Base-by-base conservation (phyloP, 92 coral and sea anemone genomes). In the Palythoa heliodiscus region DNA sequence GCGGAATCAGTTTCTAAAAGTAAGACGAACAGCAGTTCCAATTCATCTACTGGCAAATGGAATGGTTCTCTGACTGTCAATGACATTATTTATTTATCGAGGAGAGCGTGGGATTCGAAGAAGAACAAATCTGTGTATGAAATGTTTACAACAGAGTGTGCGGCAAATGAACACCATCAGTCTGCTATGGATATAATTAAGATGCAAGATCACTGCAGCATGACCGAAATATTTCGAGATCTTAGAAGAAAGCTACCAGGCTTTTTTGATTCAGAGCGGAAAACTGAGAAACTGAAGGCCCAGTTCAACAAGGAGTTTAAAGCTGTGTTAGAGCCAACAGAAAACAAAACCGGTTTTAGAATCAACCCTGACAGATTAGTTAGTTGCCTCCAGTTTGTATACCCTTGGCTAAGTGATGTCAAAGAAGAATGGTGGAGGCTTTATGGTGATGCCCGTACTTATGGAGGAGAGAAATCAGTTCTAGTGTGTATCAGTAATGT, bases 1-100 rank as follows among this genome's bases (percentile, higher is more conserved):
- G 85, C 80, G 10, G 85, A 87, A 35, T 3, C 85, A 57, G 89
- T 48, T 7, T 70, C 39, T 52, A 87, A 71, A 68, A 55, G 38
- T 17, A 25, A 53, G 54, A 16, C 8, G 19, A 69, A 69, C 29
- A 9, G 38, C 43, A 11, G 43, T 69, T 11, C 16, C 63, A 23
- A 61, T 61, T 17, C 69, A 61, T 48, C 71, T 13, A 29, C 15
- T 77, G 76, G 72, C 10, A 25, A 69, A n/a, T 78, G 86, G 86
- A 85, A 87, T 87, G 89, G 89, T 39, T 55, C 19, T 37, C 63
- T 87, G 60, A 7, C 86, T n/a, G 79, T 77, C 35, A 63, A 87
- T 15, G 89, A 87, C 68, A 69, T 87, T 70, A 69, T 87, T 43
- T 53, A 70, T 58, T n/a, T 87, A 16, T 72, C 86, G 0, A 87